Evolutionary conservation across 2,797 vertebrate genomes (phyloP).

Genomic region (Bothrops alternatus): DNA sequence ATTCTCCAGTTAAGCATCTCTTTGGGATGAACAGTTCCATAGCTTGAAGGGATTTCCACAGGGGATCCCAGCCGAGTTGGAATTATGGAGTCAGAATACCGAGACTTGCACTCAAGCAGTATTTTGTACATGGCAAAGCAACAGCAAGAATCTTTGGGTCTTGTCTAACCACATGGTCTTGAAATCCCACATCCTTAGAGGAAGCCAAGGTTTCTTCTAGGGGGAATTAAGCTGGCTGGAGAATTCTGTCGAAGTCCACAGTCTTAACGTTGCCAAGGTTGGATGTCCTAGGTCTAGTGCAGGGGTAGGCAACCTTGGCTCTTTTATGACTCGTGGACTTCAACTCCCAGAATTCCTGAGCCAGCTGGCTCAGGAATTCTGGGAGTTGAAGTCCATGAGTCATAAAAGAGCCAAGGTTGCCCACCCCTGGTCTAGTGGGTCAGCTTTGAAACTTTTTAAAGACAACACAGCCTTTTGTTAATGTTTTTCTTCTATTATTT

Average conservation of each 20-base stretch:
- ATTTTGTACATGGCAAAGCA: background rate
- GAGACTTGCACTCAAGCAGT: background rate
- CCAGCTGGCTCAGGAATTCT: too few species aligned
- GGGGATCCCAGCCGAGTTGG: background rate
- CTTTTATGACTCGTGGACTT: too few species aligned
- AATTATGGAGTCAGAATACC: background rate
- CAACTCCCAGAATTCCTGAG: too few species aligned
- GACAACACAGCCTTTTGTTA: background rate
- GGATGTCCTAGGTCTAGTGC: background rate
- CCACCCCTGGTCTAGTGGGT: background rate
- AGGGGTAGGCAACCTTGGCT: too few species aligned
- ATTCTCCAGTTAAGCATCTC: too few species aligned
- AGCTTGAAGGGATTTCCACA: background rate
- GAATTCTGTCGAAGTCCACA: background rate
- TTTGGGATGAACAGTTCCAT: too few species aligned
- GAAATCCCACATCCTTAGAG: background rate
- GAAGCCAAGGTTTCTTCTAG: background rate
- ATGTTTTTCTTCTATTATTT: background rate
- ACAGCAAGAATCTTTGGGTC: background rate
- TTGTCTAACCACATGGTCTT: background rate
- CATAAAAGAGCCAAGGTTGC: too few species aligned
- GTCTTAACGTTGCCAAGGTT: background rate
- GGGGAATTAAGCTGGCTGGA: background rate
- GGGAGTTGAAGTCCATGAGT: too few species aligned
- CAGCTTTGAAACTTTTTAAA: background rate